Percentiles rank a stretch among this genome's conserved stretches.
Conservation (phyloP, 2,113 vertebrate species). For the Ceyx cyanopectus region DNA sequence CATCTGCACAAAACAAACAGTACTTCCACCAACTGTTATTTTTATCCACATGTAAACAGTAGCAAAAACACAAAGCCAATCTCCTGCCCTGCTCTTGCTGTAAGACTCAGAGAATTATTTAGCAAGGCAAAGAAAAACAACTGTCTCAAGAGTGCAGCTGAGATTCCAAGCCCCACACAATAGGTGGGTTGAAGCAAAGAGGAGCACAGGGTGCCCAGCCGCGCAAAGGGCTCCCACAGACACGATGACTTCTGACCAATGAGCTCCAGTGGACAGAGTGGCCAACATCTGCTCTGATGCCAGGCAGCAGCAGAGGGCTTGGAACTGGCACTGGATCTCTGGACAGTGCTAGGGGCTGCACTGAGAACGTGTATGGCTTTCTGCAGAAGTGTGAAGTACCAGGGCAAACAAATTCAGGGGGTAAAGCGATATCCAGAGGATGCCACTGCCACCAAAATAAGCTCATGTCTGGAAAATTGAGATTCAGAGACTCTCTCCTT, state of each 20-base stretch:
- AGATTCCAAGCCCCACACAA: not conserved
- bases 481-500: not conserved
- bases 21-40: slow-evolving; percentile 21
- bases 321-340: not conserved
- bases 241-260: rapidly evolving
- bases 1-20: slow-evolving; percentile 28
- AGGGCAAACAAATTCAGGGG: not conserved
- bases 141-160: not conserved
- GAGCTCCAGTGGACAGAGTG: not conserved
- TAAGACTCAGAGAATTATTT: not conserved
- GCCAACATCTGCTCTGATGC: not conserved
- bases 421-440: not conserved
- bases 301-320: not conserved
- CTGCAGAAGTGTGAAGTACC: not conserved
- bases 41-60: not conserved
- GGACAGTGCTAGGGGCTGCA: not conserved
- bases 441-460: not conserved
- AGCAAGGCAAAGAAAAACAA: not conserved
- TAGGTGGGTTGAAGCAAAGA: not conserved
- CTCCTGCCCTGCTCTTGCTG: not conserved
- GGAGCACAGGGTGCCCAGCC: not conserved
- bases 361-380: not conserved
- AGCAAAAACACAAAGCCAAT: not conserved
- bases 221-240: not conserved
- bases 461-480: not conserved